phyloP scores from a whole-genome alignment of 2,888 invertebrate species.

The Drosophila kanekoi region DNA sequence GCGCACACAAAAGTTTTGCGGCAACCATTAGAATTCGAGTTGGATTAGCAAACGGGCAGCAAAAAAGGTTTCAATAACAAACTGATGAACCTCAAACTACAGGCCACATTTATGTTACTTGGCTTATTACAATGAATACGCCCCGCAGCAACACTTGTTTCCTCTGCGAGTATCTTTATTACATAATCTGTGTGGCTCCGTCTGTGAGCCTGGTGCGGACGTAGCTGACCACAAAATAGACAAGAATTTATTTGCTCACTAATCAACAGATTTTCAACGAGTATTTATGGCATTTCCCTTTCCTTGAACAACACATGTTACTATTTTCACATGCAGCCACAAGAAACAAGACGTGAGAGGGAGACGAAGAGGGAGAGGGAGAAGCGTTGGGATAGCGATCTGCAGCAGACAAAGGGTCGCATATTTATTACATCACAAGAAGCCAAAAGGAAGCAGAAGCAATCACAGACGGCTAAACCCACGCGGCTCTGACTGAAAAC shows the following conservation, averaged over 20 bases:
- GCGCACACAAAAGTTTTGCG: slow-evolving; percentile 46
- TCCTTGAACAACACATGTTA: slow-evolving; percentile 69
- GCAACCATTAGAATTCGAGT: slow-evolving; percentile 48
- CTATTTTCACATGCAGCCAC: slow-evolving; percentile 63
- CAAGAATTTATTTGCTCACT: slow-evolving; percentile 63
- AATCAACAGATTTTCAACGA: slow-evolving; percentile 76
- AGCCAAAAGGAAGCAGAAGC: slow-evolving; percentile 56
- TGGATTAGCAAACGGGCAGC: slow-evolving; percentile 16
- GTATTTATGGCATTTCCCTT: slow-evolving; percentile 72
- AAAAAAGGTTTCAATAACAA: slow-evolving; percentile 22
- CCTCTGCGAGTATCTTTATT: slow-evolving; percentile 56
- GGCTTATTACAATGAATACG: slow-evolving; percentile 60
- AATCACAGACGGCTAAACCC: slow-evolving; percentile 45
- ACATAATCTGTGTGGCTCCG: slow-evolving; percentile 51
- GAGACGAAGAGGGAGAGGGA: background rate
- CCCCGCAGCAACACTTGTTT: slow-evolving; percentile 53
- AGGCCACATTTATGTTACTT: slow-evolving; percentile 20
- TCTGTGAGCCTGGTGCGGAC: background rate
- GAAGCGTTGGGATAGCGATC: slow-evolving; percentile 33
- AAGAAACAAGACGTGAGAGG: slow-evolving; percentile 10
- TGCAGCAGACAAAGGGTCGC: slow-evolving; percentile 56
- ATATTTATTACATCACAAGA: slow-evolving; percentile 77
- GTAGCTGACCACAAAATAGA: slow-evolving; percentile 64
- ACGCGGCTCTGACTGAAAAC: slow-evolving; percentile 30
- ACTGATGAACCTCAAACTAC: slow-evolving; percentile 11